phyloP scores from a whole-genome alignment of 1,140 invertebrate genomes.

The Archivesica marissinica region DNA sequence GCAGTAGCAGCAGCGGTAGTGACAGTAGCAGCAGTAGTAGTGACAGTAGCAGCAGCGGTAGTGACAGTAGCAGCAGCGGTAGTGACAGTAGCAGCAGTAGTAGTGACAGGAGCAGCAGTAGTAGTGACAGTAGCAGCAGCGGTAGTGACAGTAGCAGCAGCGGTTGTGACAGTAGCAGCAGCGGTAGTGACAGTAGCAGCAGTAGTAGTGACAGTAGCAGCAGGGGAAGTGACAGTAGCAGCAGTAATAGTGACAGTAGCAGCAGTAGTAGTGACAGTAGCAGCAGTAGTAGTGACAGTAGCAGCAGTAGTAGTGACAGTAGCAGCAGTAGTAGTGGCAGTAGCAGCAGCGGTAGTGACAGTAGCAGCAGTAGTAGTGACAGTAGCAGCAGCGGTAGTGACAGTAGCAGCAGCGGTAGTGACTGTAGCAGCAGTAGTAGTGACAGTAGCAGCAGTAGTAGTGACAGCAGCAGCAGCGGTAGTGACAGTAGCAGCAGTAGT shows the following conservation, averaged over 20 bases:
- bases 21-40: conserved; percentile 28
- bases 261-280: background rate
- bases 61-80: conserved; percentile 37
- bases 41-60: conserved; percentile 34
- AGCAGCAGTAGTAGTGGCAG: background rate
- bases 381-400: background rate
- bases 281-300: conserved; percentile 40
- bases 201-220: conserved; percentile 36
- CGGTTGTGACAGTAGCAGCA: conserved; percentile 33
- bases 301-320: conserved; percentile 31
- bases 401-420: too few relatives aligned
- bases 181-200: conserved; percentile 34
- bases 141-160: background rate
- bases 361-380: background rate
- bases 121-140: background rate
- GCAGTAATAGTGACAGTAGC: background rate
- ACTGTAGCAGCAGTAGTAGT: background rate
- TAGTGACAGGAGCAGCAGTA: conserved; percentile 7
- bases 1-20: conserved; percentile 37
- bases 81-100: conserved; percentile 26
- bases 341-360: too few relatives aligned
- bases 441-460: conserved; percentile 16
- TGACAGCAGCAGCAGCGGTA: background rate
- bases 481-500: conserved; percentile 10
- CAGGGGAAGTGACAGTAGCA: background rate